These are phyloP conservation scores for Lucifuga dentata DNA, from an alignment of 2,113 vertebrate species.

Conservation along the genomic window DNA sequence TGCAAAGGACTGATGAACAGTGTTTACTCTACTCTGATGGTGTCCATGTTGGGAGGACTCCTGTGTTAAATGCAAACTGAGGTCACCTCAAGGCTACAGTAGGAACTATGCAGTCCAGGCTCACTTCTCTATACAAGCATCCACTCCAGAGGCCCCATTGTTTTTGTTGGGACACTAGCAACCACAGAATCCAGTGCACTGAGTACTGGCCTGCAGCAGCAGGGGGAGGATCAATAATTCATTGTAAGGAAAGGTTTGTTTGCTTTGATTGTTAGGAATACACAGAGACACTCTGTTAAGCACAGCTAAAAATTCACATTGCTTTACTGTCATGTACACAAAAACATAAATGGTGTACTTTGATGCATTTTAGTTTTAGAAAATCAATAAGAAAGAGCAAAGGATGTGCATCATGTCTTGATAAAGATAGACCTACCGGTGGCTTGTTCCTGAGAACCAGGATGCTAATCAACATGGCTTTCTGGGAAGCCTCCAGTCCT, in stretches of 20 bases:
- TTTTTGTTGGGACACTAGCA: conserved; percentile 27
- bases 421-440: conserved; percentile 19
- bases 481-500: conserved; percentile 24
- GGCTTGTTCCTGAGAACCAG: conserved; percentile 23
- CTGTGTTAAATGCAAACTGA: background rate
- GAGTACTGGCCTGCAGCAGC: conserved; percentile 21
- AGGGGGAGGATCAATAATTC: conserved; percentile 64
- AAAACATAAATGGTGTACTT: background rate
- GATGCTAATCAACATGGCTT: conserved; percentile 32
- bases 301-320: conserved; percentile 1
- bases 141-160: conserved; percentile 18
- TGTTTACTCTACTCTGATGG: conserved; percentile 17
- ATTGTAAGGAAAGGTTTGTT: conserved; percentile 58
- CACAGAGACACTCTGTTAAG: conserved; percentile 39
- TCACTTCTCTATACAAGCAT: conserved; percentile 5
- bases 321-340: background rate
- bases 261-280: conserved; percentile 27
- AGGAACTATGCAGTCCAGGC: background rate
- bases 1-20: conserved; percentile 18
- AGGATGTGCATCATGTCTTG: conserved; percentile 7
- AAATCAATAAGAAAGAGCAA: conserved; percentile 1
- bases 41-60: conserved; percentile 39
- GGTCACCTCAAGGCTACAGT: conserved; percentile 37
- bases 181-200: conserved; percentile 39
- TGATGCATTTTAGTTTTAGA: conserved; percentile 14